Conservation (phyloP, 2,113 vertebrate species). For the Tetraodon nigroviridis region DNA sequence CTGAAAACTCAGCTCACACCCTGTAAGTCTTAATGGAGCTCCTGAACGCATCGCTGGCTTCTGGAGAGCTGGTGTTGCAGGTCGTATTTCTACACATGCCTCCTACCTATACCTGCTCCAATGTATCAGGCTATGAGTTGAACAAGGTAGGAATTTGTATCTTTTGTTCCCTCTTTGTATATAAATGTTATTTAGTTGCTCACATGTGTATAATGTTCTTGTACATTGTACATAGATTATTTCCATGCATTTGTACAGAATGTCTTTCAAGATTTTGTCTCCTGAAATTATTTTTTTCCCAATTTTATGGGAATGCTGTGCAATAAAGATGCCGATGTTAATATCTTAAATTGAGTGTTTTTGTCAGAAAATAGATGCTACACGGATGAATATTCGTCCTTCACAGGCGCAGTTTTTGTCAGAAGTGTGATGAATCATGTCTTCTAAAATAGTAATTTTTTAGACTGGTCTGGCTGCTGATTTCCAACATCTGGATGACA, state of each 20-base stretch:
- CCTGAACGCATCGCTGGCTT: slow-evolving; percentile 40
- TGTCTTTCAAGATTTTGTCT: slow-evolving; percentile 83
- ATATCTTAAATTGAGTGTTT: not conserved
- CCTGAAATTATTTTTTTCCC: slow-evolving; percentile 85
- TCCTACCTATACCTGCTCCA: slow-evolving; percentile 31
- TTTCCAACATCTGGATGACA: slow-evolving; percentile 42
- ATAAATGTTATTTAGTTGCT: slow-evolving; percentile 88
- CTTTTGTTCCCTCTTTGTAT: slow-evolving; percentile 63
- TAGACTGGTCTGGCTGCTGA: not conserved
- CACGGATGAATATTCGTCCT: not conserved
- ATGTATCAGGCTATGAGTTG: slow-evolving; percentile 58
- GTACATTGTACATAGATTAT: slow-evolving; percentile 84
- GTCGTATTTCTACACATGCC: slow-evolving; percentile 45
- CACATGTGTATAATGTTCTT: slow-evolving; percentile 68
- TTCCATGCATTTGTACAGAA: slow-evolving; percentile 89
- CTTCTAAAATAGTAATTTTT: not conserved
- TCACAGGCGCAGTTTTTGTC: not conserved
- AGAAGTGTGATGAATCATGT: not conserved
- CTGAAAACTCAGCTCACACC: slow-evolving; percentile 37
- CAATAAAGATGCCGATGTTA: slow-evolving; percentile 88
- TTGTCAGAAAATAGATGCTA: not conserved
- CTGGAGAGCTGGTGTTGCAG: slow-evolving; percentile 50
- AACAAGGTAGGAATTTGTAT: slow-evolving; percentile 63
- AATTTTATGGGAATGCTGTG: slow-evolving; percentile 99
- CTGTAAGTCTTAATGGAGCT: slow-evolving; percentile 70